phyloP scores from a whole-genome alignment of 2,888 invertebrate genomes.

The Adela reaumurella region DNA sequence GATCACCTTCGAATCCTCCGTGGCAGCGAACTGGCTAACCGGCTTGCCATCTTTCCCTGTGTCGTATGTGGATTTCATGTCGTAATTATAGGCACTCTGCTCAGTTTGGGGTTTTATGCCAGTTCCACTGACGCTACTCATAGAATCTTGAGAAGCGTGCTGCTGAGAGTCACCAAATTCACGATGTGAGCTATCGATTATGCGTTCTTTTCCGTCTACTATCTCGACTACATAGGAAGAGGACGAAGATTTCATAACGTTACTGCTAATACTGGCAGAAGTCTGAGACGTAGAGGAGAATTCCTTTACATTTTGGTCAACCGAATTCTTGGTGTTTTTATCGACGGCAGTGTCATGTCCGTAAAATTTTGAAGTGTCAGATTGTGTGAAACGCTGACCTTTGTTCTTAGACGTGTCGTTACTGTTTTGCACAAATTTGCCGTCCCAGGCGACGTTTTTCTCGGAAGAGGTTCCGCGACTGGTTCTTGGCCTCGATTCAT shows the following conservation, averaged over 20 bases:
- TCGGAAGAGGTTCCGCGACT: background rate
- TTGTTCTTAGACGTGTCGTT: conserved; percentile 24
- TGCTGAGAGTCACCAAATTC: conserved; percentile 54
- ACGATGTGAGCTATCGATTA: conserved; percentile 56
- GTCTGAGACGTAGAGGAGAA: conserved; percentile 37
- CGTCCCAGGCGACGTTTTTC: conserved; percentile 5
- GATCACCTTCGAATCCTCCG: conserved; percentile 37
- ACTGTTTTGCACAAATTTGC: conserved; percentile 25
- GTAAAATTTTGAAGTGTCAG: conserved; percentile 35
- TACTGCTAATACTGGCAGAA: conserved; percentile 53
- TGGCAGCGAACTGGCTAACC: conserved; percentile 31
- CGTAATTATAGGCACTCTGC: conserved; percentile 48
- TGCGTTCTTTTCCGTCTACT: conserved; percentile 61
- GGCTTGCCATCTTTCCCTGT: conserved; percentile 53
- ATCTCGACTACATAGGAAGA: conserved; percentile 64
- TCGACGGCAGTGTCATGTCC: conserved; percentile 33
- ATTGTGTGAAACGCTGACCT: conserved; percentile 24
- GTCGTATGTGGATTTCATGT: conserved; percentile 54
- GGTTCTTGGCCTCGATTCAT: background rate
- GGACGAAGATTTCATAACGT: conserved; percentile 57
- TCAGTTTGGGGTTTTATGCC: conserved; percentile 55
- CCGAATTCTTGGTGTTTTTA: conserved; percentile 28
- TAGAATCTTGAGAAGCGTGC: conserved; percentile 45
- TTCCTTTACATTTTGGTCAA: no score
- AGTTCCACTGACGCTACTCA: conserved; percentile 53